Percentiles rank a stretch among this genome's conserved stretches.
Conservation (phyloP, 2,797 vertebrate genomes). For the Macrochelys suwanniensis region DNA sequence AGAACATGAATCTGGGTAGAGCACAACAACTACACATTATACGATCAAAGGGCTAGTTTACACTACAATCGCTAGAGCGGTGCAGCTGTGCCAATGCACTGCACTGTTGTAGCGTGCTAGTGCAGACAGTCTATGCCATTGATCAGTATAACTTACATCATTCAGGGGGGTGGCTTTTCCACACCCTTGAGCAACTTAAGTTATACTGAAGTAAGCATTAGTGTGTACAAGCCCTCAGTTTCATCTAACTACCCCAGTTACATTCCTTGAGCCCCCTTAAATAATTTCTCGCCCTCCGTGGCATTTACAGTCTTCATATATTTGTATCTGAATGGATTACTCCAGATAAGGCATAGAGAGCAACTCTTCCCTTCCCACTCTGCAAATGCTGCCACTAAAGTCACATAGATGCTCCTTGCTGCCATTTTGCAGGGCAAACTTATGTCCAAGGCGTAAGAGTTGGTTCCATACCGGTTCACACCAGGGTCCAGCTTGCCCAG, state of each 20-base stretch:
- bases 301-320: neutral
- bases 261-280: neutral
- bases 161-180: neutral
- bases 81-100: neutral
- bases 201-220: neutral
- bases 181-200: neutral
- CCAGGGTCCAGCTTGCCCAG: neutral
- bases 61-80: neutral
- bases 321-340: constrained; percentile 10
- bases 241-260: constrained; percentile 23
- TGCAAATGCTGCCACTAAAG: constrained; percentile 39
- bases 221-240: neutral
- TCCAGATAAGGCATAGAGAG: neutral
- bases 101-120: neutral
- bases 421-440: constrained; percentile 1
- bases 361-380: neutral
- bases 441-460: neutral
- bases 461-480: neutral
- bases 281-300: neutral
- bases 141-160: neutral
- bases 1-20: neutral
- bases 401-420: neutral
- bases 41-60: neutral
- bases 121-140: neutral
- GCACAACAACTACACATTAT: neutral